Percentiles rank a stretch among this genome's conserved stretches.
Evolutionary conservation across 2,113 vertebrate genomes (phyloP).

Genomic region (Lipophrys pholis): DNA sequence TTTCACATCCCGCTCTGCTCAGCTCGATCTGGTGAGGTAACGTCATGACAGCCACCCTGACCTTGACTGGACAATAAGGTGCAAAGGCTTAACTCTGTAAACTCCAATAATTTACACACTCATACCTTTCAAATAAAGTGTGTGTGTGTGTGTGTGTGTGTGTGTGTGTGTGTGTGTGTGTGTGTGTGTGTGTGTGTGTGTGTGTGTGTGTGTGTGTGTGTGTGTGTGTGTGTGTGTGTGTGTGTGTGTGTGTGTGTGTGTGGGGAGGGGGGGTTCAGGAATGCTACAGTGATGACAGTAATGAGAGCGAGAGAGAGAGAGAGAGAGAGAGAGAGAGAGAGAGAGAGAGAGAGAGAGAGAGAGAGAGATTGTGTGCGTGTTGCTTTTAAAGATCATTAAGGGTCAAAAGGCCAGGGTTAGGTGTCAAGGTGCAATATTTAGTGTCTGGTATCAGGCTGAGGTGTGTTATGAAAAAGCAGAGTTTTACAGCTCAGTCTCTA

Average conservation of each 20-base stretch:
- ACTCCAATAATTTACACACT: slow-evolving; percentile 60
- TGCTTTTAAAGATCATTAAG: slow-evolving; percentile 44
- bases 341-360: slow-evolving; percentile 2
- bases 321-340: slow-evolving; percentile 13
- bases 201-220: slow-evolving; percentile 39
- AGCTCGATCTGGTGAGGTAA: slow-evolving; percentile 69
- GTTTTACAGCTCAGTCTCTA: slow-evolving; percentile 67
- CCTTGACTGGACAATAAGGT: slow-evolving; percentile 75
- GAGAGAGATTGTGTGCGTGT: slow-evolving; percentile 4
- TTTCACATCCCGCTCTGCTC: slow-evolving; percentile 53
- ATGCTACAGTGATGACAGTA: too few species aligned
- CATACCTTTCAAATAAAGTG: slow-evolving; percentile 55
- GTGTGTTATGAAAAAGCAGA: slow-evolving; percentile 63
- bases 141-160: slow-evolving; percentile 42
- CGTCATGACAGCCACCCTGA: slow-evolving; percentile 64
- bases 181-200: too few species aligned
- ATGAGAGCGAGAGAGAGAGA: too few species aligned
- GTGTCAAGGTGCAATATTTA: slow-evolving; percentile 66
- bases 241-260: too few species aligned
- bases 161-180: too few species aligned
- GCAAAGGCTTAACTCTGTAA: slow-evolving; percentile 74
- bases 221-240: too few species aligned
- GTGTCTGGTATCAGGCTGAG: slow-evolving; percentile 67
- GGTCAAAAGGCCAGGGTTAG: slow-evolving; percentile 41
- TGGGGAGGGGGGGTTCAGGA: too few species aligned